Base-by-base conservation (phyloP, 2,888 invertebrate species). In the Arctia plantaginis region DNA sequence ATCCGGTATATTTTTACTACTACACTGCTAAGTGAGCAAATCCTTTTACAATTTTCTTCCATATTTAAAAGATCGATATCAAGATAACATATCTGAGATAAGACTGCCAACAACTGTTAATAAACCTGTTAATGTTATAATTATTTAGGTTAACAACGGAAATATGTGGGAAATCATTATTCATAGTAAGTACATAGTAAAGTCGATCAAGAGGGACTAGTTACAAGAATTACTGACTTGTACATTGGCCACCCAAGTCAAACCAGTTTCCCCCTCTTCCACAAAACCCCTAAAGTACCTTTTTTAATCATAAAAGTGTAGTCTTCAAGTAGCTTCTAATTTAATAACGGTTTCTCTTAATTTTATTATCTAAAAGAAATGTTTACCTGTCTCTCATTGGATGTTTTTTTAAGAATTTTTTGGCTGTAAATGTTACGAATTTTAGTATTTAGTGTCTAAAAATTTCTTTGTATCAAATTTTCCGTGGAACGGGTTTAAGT, bases 201-300 rank as follows among this genome's bases (percentile, higher is more conserved):
- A 59, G 18, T 18, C 59, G 35, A 59, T 69, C 20, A 23, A 41
- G 23, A 27, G 69, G 39, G 39, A 41, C 18, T 8, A 4, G 30
- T 62, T 18, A 30, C 13, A 62, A 70, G 62, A 69, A 30, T 44
- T 62, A 30, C 59, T 6, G 7, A 30, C 30, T 70, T 44, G 41
- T 70, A 30, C 12, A 10, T 59, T 39, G 59, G 8, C 70, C 70
- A 70, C 41, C 70, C 70, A 70, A 70, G 62, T 44, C 62, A 41
- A 70, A 20, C 12, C 62, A 30, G 30, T 62, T 62, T 62, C 39
- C 39, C 39, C 15, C 18, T 1, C n/a, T 51, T 0, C 39, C 23
- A 27, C 8, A 35, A 69, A 20, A 69, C 39, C 55, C 20, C 39
- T 59, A 10, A 59, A 69, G 39, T 39, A 15, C 18, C 39, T 27